Base-by-base conservation (phyloP, 2,113 vertebrate species). In the Panurus biarmicus region DNA sequence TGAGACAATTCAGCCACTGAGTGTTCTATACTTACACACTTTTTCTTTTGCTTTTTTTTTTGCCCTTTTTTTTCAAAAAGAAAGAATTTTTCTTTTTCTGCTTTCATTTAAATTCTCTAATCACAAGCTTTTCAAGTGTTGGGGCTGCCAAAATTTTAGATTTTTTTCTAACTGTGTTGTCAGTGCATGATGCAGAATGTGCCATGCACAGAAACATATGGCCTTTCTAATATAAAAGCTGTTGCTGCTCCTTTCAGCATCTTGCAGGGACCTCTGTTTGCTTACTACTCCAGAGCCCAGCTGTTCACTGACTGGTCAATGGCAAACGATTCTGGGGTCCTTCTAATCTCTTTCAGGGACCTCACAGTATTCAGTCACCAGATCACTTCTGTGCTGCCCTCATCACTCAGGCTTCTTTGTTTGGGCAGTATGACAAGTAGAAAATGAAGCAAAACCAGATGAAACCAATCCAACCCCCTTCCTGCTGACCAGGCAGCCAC, bases 161-260 rank as follows among this genome's bases (percentile, higher is more conserved):
- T 9, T 36, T 81, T 71, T 93, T 87, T 60, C 72, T 90, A 40
- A 47, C 23, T 76, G 10, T 21, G 22, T 62, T 66, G 13, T 36
- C 66, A 90, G 33, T 76, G 38, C 38, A 47, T 28, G 40, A 85
- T 85, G 33, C 22, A 89, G 56, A 58, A 79, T 81, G 13, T 86
- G 24, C 12, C 40, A 35, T 40, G 48, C 33, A 28, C 25, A n/a
- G 75, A 56, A 93, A 51, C 75, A 92, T 90, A 92, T 66, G 75
- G 47, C 15, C 42, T 87, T 94, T 83, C 40, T 92, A 84, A 71
- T 74, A 78, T 4, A 35, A 87, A 94, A 87, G 53, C 31, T 92
- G 58, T 65, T 83, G 16, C 53, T 91, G 31, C 11, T 96, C n/a
- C 36, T 70, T 91, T 72, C 65, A 87, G 61, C 57, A 40, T 53